Percentiles rank a stretch among this genome's conserved stretches.
Conservation (phyloP, 2,888 invertebrate species). For the Protonemura montana region DNA sequence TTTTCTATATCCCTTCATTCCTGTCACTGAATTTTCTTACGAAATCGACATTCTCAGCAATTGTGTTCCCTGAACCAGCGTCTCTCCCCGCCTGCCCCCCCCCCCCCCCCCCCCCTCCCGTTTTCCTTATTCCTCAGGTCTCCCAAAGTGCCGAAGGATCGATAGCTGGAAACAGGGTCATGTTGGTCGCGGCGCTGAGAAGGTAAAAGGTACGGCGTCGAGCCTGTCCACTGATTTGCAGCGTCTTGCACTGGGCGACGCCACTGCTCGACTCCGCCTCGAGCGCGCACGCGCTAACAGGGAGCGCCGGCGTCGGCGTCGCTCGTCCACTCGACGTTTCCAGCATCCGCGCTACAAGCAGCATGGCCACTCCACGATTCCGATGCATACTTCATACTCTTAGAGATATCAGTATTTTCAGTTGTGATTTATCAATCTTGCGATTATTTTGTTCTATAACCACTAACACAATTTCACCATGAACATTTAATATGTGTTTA, state of each 20-base stretch:
- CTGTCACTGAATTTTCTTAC: background rate
- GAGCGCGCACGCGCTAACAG: slow-evolving; percentile 17
- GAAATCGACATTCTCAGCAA: background rate
- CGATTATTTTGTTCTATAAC: too few species aligned
- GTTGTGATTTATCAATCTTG: too few species aligned
- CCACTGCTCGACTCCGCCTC: background rate
- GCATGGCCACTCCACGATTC: background rate
- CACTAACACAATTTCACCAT: too few species aligned
- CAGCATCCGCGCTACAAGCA: background rate
- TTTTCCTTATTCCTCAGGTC: background rate
- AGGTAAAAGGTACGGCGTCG: background rate
- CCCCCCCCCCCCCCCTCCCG: background rate
- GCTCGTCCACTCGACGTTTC: background rate
- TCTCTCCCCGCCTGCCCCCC: background rate
- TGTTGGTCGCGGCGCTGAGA: background rate
- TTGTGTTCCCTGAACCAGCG: background rate
- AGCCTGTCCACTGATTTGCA: slow-evolving; percentile 18
- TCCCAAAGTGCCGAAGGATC: slow-evolving; percentile 9
- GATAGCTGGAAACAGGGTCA: slow-evolving; percentile 25
- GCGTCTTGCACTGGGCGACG: background rate
- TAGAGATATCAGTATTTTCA: too few species aligned
- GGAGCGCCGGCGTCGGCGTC: background rate
- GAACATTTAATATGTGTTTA: too few species aligned
- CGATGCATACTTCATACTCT: too few species aligned
- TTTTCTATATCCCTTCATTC: background rate